Base-by-base conservation (phyloP, 2,797 vertebrate genomes). In the Phoeniculus purpureus region DNA sequence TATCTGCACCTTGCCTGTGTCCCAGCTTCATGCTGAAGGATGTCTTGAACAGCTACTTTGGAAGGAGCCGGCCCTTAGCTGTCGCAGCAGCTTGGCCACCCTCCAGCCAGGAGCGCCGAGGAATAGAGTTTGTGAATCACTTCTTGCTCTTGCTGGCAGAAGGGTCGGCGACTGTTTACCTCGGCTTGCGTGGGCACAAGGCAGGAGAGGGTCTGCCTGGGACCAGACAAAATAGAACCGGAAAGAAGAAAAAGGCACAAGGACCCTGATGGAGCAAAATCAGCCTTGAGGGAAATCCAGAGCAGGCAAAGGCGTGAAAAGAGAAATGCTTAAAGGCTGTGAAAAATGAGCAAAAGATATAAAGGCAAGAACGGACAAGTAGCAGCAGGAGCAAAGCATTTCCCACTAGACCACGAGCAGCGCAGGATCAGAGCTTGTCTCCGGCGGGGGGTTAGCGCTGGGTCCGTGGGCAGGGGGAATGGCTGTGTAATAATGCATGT, bases 221-320 rank as follows among this genome's bases (percentile, higher is more conserved):
- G 32, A 56, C 43, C 26, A 31, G 26, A 34, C 18, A 22, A 37
- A 31, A 27, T 10, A 52, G 29, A 15, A 15, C 12, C 21, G 8
- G 4, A 55, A 17, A 29, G 64, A 60, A 90, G 11, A 82, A 91
- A 87, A 56, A 1, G 27, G 50, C 78, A 65, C 64, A 34, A 79
- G 71, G 86, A 90, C 66, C 68, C 34, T 65, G 37, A 85, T 32
- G 34, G 21, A 94, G 81, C n/a, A 81, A 89, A 93, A 85, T 92
- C 68, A 92, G 94, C 94, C 90, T 88, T 90, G 90, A 95, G 93
- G 94, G 91, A 95, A 95, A 95, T 93, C 84, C 86, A 77, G 58
- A 92, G 84, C 93, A 95, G 93, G 94, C 84, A 94, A 95, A 93
- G 93, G 91, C 70, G 78, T 91, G 94, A 95, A 95, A 93, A 93